A percentile compares a stretch with the other conserved stretches of the same genome.
phyloP scores from a whole-genome alignment of 2,113 vertebrate species.

The Arenaria interpres region DNA sequence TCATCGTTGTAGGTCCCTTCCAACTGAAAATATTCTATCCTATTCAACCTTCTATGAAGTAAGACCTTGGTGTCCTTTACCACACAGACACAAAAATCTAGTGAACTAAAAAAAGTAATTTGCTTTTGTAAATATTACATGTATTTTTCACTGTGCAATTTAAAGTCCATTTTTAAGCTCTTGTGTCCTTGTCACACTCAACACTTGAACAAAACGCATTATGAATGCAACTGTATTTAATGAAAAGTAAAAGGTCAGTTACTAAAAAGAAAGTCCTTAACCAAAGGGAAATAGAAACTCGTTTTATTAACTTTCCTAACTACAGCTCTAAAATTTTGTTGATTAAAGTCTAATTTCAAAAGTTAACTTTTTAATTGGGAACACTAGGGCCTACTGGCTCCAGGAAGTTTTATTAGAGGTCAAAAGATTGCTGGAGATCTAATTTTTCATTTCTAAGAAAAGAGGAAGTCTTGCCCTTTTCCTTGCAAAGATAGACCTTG shows the following conservation, averaged over 20 bases:
- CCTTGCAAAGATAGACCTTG: constrained; percentile 41
- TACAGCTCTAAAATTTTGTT: background rate
- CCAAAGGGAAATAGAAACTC: background rate
- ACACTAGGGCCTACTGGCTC: constrained; percentile 3
- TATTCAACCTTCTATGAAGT: background rate
- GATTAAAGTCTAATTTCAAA: constrained; percentile 48
- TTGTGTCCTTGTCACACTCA: background rate
- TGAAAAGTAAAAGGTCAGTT: background rate
- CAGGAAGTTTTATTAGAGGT: constrained; percentile 44
- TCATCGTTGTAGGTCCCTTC: background rate
- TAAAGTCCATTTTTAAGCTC: background rate
- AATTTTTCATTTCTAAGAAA: constrained; percentile 50
- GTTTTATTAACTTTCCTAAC: constrained; percentile 20
- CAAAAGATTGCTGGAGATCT: constrained; percentile 35
- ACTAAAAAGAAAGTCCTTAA: constrained; percentile 17
- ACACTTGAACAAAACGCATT: background rate
- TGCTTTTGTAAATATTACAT: background rate
- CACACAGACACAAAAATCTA: background rate
- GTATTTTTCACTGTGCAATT: background rate
- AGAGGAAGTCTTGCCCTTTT: constrained; percentile 57
- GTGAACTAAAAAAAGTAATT: background rate
- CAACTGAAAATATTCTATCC: background rate
- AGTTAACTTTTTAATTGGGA: constrained; percentile 42
- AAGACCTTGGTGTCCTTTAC: background rate
- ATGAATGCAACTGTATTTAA: background rate